Evolutionary conservation across 2,797 vertebrate genomes (phyloP), one percentile per base, ranked within the genome.

Genomic region (Periophthalmus magnuspinnatus): DNA sequence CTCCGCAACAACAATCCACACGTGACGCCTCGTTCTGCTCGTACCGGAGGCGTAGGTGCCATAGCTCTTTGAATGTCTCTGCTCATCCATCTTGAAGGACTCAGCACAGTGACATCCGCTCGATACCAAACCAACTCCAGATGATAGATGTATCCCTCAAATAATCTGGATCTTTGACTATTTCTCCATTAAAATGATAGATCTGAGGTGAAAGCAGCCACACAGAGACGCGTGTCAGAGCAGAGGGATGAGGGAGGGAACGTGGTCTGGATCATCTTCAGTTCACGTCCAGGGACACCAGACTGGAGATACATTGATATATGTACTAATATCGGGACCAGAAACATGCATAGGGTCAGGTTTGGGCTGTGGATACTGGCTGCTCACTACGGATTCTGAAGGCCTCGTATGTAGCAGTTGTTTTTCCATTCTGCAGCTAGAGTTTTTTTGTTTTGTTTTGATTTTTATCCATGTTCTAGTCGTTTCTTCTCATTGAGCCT

Each of bases 261-360:
- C 91, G 90, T 93, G 90, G 92, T 91, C 83, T 91, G 90, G 86
- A 93, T 93, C 90, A 91, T 93, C 89, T 91, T 92, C 89, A n/a
- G n/a, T n/a, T n/a, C n/a, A n/a, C n/a, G n/a, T n/a, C n/a, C n/a
- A n/a, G n/a, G n/a, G n/a, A 36, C 58, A 36, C 33, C 9, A 1
- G 24, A 22, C 21, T 55, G 52, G 52, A 55, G 21, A 57, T 17
- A 32, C 24, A 28, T 28, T 28, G 28, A 28, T 28, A 28, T 28
- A 28, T 28, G 28, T 28, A 28, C 19, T 10, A 7, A 5, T 2
- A n/a, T 10, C n/a, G 13, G 24, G 55, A 32, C 24, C 24, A 32
- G 55, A 57, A 17, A 57, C 5, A 32, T 10, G 14, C 32, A 16
- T 2, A 32, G 55, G 55, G 13, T 57, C 55, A 6, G 55, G 22